Percentiles rank a stretch among this genome's conserved stretches.
phyloP scores from a whole-genome alignment of 2,797 vertebrate genomes.

The Karalla daura region DNA sequence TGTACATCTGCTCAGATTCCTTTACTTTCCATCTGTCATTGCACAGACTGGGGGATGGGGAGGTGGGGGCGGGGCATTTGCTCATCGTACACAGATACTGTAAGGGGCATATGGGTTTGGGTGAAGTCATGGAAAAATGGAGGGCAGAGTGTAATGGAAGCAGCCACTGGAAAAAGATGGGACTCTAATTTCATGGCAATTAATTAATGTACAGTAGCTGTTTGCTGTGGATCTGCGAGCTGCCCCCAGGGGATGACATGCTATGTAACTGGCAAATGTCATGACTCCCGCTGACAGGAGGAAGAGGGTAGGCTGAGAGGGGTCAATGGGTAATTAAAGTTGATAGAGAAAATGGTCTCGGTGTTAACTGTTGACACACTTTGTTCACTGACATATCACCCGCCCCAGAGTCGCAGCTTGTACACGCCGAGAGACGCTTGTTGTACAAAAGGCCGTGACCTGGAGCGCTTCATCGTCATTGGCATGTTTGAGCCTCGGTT shows the following conservation, averaged over 20 bases:
- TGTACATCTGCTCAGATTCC: neutral
- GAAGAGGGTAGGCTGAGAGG: slow-evolving; percentile 31
- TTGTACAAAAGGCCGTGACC: neutral
- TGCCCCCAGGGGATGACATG: slow-evolving; percentile 54
- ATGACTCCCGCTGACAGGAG: slow-evolving; percentile 67
- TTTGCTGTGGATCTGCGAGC: slow-evolving; percentile 55
- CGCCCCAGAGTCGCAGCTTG: neutral
- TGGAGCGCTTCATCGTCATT: neutral
- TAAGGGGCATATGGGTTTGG: slow-evolving; percentile 19
- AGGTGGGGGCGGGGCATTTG: too few relatives aligned
- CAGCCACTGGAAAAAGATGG: slow-evolving; percentile 49
- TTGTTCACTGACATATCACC: slow-evolving; percentile 16
- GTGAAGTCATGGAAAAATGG: slow-evolving; percentile 48
- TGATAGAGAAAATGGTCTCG: slow-evolving; percentile 20
- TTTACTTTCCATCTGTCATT: slow-evolving; percentile 17
- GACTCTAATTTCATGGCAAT: slow-evolving; percentile 71
- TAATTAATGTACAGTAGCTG: slow-evolving; percentile 69
- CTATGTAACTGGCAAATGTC: slow-evolving; percentile 71
- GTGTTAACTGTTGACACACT: slow-evolving; percentile 37
- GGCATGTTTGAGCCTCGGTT: slow-evolving; percentile 1
- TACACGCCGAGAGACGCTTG: slow-evolving; percentile 9
- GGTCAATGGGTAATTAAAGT: slow-evolving; percentile 59
- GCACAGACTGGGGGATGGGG: slow-evolving; percentile 5
- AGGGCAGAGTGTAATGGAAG: slow-evolving; percentile 55
- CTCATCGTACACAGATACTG: slow-evolving; percentile 6